These are phyloP conservation scores for Megamerina dolium DNA, from an alignment of 2,888 invertebrate genomes.

Conservation along the genomic window DNA sequence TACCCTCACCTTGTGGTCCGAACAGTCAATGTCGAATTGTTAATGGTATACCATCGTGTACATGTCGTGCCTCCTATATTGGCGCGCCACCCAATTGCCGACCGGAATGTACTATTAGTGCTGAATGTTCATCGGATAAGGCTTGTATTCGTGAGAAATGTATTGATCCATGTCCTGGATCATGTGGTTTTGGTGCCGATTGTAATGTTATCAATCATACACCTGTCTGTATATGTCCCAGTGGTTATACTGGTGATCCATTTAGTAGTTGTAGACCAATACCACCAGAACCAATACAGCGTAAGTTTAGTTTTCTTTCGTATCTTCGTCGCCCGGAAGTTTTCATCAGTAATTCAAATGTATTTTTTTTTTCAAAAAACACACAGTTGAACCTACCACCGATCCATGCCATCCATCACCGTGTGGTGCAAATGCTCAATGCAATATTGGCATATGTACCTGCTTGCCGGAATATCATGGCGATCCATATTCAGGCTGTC, in stretches of 20 bases:
- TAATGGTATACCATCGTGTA: conserved; percentile 59
- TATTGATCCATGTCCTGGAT: conserved; percentile 64
- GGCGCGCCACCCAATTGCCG: conserved; percentile 66
- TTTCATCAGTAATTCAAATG: conserved; percentile 16
- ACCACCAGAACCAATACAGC: conserved; percentile 30
- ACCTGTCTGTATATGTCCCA: conserved; percentile 61
- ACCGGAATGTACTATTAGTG: conserved; percentile 63
- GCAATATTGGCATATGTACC: conserved; percentile 58
- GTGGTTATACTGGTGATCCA: conserved; percentile 54
- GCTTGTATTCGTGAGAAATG: conserved; percentile 67
- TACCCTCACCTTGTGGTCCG: conserved; percentile 61
- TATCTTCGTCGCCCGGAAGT: background rate
- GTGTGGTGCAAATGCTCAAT: conserved; percentile 66
- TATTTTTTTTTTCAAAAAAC: background rate
- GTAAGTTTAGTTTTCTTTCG: too few species aligned
- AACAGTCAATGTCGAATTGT: conserved; percentile 57
- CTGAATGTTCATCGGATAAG: conserved; percentile 61
- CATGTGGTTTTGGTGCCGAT: conserved; percentile 58
- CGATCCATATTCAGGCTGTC: conserved; percentile 69
- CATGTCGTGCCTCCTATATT: conserved; percentile 58
- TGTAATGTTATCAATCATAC: conserved; percentile 62
- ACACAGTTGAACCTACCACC: conserved; percentile 43
- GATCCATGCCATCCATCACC: conserved; percentile 64
- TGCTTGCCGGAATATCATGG: conserved; percentile 70
- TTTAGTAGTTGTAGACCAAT: conserved; percentile 50